Conservation (phyloP, 1,140 invertebrate genomes). For the Piezodorus guildinii region DNA sequence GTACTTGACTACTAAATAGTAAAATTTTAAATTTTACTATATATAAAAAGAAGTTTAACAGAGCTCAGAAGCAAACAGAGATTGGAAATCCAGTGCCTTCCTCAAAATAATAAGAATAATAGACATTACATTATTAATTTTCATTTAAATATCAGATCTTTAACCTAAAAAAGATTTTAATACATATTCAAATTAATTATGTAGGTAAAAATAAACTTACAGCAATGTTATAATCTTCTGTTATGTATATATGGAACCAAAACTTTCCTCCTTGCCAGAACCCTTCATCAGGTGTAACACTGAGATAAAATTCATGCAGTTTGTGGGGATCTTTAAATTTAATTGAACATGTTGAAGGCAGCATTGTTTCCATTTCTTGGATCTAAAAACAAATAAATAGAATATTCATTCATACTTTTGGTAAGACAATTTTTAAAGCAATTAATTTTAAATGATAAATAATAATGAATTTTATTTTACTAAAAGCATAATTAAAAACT, state of each 20-base stretch:
- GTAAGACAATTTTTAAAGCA: constrained; percentile 19
- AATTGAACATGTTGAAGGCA: constrained; percentile 68
- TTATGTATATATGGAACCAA: constrained; percentile 71
- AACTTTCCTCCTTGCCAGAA: constrained; percentile 80
- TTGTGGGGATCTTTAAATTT: constrained; percentile 70
- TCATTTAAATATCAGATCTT: too few relatives aligned
- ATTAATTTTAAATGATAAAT: constrained; percentile 6
- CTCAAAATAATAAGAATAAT: too few relatives aligned
- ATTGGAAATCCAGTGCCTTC: too few relatives aligned
- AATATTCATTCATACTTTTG: constrained; percentile 20
- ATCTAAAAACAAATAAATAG: constrained; percentile 43
- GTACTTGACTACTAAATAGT: too few relatives aligned
- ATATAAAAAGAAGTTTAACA: too few relatives aligned
- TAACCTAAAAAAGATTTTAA: too few relatives aligned
- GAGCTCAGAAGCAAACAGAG: too few relatives aligned
- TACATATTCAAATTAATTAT: too few relatives aligned
- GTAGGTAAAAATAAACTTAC: constrained; percentile 41
- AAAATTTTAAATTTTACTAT: too few relatives aligned
- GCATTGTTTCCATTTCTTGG: constrained; percentile 78
- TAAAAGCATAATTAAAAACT: too few relatives aligned
- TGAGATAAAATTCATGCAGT: constrained; percentile 67
- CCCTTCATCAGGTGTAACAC: constrained; percentile 75
- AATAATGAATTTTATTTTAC: too few relatives aligned
- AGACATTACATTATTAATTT: too few relatives aligned
- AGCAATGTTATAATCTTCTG: constrained; percentile 92